Evolutionary conservation across 23 tunicate species (phyloP), one percentile per base, ranked within the genome.

Genomic region (Diplosoma virens): DNA sequence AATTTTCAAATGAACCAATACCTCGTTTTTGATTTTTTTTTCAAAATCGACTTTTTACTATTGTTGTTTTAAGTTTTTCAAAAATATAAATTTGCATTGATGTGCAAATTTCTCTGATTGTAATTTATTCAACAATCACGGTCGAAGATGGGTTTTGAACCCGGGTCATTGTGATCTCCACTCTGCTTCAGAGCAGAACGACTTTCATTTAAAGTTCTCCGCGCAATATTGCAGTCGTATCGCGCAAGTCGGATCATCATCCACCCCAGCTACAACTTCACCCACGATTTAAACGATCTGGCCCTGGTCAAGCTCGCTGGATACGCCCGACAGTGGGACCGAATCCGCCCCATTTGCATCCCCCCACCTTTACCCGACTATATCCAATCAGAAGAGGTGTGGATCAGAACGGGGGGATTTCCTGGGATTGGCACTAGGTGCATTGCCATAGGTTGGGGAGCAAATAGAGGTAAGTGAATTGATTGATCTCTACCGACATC

Each of bases 361-460:
- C 97, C 97, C 2, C 33, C 58, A 22, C 56, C 22, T 1, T 33
- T 86, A 4, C 58, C 37, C 25, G n/a, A 23, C 18, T 27, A 48
- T 32, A 16, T 86, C 0, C 28, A n/a, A 25, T 35, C 82, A 16
- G 81, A 79, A 35, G 50, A 34, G 21, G 56, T 47, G 16, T 35
- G 75, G 64, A 71, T 33, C 26, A 4, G 14, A 20, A 59, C 32
- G 1, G 27, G 58, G 1, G 77, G 66, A 16, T 33, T 17, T 46
- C 97, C 97, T 7, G 17, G 32, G 2, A 59, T 82, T 0, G 83
- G 79, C 30, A 72, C 77, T 28, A 50, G 3, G 25, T 92, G 97
- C 52, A 59, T 71, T 1, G 92, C 79, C 0, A 50, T 79, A 6
- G 97, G 97, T 1, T 92, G 97, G 97, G 97, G 97, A 46, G 32